Conservation (phyloP, 2,888 invertebrate genomes). For the Crepidodera aurea region DNA sequence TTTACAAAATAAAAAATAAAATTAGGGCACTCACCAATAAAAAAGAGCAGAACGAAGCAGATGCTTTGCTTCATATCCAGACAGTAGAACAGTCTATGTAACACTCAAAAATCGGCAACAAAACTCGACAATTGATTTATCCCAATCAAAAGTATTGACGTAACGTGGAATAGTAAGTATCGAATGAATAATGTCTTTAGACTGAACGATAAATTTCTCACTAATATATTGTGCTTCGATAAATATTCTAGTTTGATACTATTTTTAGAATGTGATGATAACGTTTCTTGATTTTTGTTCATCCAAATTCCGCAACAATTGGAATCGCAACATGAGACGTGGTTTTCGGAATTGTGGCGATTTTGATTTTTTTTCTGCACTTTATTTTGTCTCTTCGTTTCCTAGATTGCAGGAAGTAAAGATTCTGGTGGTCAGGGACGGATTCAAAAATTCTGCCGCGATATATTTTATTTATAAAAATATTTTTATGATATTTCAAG, state of each 20-base stretch:
- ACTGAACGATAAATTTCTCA: slow-evolving; percentile 14
- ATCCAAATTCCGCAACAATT: slow-evolving; percentile 34
- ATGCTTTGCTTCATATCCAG: slow-evolving; percentile 37
- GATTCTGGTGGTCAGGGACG: too few species aligned
- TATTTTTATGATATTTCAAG: too few species aligned
- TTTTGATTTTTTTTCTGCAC: too few species aligned
- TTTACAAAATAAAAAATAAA: neutral
- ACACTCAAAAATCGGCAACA: slow-evolving; percentile 22
- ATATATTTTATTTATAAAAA: too few species aligned
- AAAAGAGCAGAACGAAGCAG: slow-evolving; percentile 23
- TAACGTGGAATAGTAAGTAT: slow-evolving; percentile 33
- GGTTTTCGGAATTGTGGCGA: neutral
- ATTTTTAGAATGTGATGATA: slow-evolving; percentile 51
- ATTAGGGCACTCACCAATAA: slow-evolving; percentile 28
- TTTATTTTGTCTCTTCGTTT: too few species aligned
- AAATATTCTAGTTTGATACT: slow-evolving; percentile 42
- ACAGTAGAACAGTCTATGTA: slow-evolving; percentile 14
- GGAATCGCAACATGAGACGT: slow-evolving; percentile 25
- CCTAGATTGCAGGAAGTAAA: too few species aligned
- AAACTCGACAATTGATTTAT: slow-evolving; percentile 25
- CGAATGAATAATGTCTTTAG: slow-evolving; percentile 15
- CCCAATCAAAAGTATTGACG: slow-evolving; percentile 44
- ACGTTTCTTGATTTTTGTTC: slow-evolving; percentile 43
- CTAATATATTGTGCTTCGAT: slow-evolving; percentile 29
- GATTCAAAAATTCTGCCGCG: too few species aligned